Percentiles rank a stretch among this genome's conserved stretches.
Evolutionary conservation across 1,140 invertebrate species (phyloP).

Genomic region (Goniozus legneri): DNA sequence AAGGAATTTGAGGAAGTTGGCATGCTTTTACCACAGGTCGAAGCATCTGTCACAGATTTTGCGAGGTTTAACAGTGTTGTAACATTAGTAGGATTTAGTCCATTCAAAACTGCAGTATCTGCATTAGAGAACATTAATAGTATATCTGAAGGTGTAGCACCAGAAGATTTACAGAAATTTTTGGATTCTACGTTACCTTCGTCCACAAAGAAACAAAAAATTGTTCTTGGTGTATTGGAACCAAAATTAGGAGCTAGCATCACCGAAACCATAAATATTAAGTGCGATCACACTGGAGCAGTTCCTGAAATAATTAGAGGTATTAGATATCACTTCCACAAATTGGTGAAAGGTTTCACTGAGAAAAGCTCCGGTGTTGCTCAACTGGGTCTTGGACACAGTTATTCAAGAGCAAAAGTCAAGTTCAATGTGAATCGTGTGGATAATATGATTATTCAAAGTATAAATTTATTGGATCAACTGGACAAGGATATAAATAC

Average conservation of each 20-base stretch:
- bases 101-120: slow-evolving; percentile 91
- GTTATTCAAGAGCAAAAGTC: slow-evolving; percentile 93
- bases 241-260: slow-evolving; percentile 88
- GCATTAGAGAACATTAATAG: slow-evolving; percentile 96
- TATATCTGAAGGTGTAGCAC: slow-evolving; percentile 92
- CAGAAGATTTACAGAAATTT: slow-evolving; percentile 87
- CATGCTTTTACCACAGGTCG: slow-evolving; percentile 83
- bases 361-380: slow-evolving; percentile 78
- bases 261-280: slow-evolving; percentile 74
- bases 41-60: slow-evolving; percentile 82
- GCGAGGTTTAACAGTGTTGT: slow-evolving; percentile 88
- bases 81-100: slow-evolving; percentile 82
- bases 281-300: slow-evolving; percentile 79
- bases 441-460: slow-evolving; percentile 99
- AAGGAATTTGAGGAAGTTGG: slow-evolving; percentile 96
- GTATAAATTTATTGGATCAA: slow-evolving; percentile 94
- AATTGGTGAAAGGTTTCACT: slow-evolving; percentile 89
- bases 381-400: slow-evolving; percentile 96
- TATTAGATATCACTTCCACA: slow-evolving; percentile 85
- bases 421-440: slow-evolving; percentile 99
- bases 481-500: slow-evolving; percentile 99
- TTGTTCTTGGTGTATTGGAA: slow-evolving; percentile 83
- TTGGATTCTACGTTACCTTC: slow-evolving; percentile 85
- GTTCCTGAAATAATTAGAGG: slow-evolving; percentile 91
- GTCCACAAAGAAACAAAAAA: slow-evolving; percentile 73